A percentile compares a stretch with the other conserved stretches of the same genome.
Conservation (phyloP, 2,113 vertebrate species). For the Chitala chitala region DNA sequence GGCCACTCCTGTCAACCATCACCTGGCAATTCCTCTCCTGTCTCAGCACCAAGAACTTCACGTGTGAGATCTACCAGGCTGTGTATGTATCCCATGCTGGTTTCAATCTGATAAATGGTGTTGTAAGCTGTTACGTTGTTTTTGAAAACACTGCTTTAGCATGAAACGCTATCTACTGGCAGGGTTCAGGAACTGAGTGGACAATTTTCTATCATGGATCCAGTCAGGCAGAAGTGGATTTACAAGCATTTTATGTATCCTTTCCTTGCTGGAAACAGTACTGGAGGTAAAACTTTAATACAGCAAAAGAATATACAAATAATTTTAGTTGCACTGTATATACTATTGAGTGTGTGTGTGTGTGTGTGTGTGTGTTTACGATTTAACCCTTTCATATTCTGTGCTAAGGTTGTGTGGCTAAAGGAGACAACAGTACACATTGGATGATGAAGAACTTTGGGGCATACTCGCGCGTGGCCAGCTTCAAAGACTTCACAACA, state of each 20-base stretch:
- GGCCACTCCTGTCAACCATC: conserved; percentile 54
- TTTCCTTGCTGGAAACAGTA: conserved; percentile 54
- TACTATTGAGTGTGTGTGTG: neutral
- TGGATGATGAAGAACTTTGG: conserved; percentile 69
- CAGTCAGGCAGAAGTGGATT: conserved; percentile 55
- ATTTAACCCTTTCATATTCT: conserved; percentile 3
- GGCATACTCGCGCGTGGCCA: conserved; percentile 51
- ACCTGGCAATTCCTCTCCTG: conserved; percentile 58
- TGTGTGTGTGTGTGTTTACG: neutral
- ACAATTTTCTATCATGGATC: conserved; percentile 54
- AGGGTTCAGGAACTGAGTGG: conserved; percentile 51
- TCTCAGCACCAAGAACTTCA: conserved; percentile 63
- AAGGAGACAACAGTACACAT: conserved; percentile 43
- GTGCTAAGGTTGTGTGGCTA: conserved; percentile 51
- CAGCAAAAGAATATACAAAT: no score
- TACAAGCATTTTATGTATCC: conserved; percentile 63
- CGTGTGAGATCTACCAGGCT: conserved; percentile 60
- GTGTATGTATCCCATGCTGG: conserved; percentile 43
- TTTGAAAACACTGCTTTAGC: neutral
- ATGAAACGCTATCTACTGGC: neutral
- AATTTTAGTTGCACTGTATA: neutral
- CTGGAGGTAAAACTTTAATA: conserved; percentile 47
- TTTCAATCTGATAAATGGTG: neutral
- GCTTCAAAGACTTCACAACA: conserved; percentile 52
- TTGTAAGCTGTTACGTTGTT: neutral